phyloP scores from a whole-genome alignment of 2,797 vertebrate genomes.

The Periophthalmus magnuspinnatus region DNA sequence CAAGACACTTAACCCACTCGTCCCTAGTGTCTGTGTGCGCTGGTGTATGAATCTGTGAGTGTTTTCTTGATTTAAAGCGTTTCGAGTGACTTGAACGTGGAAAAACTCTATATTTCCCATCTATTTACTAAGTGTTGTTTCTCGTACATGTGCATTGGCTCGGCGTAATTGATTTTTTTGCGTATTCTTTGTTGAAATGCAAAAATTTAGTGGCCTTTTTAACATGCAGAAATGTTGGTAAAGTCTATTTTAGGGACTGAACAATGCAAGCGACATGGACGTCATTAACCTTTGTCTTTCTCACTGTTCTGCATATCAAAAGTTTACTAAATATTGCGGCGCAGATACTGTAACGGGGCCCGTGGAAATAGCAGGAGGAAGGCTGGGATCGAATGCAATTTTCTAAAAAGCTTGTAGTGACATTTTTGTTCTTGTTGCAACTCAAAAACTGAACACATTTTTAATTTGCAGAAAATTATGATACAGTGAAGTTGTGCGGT shows the following conservation, averaged over 20 bases:
- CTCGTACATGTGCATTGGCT: slow-evolving; percentile 2
- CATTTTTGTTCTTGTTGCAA: slow-evolving; percentile 6
- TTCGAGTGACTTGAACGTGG: too few relatives aligned
- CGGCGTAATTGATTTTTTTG: slow-evolving; percentile 36
- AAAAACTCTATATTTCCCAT: too few relatives aligned
- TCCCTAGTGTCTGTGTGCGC: too few relatives aligned
- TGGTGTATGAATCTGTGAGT: too few relatives aligned
- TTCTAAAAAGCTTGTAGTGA: not conserved
- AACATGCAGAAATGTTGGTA: too few relatives aligned
- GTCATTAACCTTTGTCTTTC: slow-evolving; percentile 10
- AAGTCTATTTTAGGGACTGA: slow-evolving; percentile 24
- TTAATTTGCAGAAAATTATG: slow-evolving; percentile 43
- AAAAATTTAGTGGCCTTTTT: too few relatives aligned
- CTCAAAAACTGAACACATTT: slow-evolving; percentile 16
- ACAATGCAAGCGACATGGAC: slow-evolving; percentile 17
- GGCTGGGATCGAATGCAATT: not conserved
- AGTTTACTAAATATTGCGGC: not conserved
- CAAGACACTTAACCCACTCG: too few relatives aligned
- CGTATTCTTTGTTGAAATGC: slow-evolving; percentile 20
- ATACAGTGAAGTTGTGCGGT: slow-evolving; percentile 47
- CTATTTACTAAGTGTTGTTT: slow-evolving; percentile 22
- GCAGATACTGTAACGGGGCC: not conserved
- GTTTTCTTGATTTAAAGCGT: too few relatives aligned
- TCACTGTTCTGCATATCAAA: slow-evolving; percentile 1
- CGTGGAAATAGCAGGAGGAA: not conserved